Evolutionary conservation across 2,888 invertebrate species (phyloP).

Genomic region (Melanophora roralis): DNA sequence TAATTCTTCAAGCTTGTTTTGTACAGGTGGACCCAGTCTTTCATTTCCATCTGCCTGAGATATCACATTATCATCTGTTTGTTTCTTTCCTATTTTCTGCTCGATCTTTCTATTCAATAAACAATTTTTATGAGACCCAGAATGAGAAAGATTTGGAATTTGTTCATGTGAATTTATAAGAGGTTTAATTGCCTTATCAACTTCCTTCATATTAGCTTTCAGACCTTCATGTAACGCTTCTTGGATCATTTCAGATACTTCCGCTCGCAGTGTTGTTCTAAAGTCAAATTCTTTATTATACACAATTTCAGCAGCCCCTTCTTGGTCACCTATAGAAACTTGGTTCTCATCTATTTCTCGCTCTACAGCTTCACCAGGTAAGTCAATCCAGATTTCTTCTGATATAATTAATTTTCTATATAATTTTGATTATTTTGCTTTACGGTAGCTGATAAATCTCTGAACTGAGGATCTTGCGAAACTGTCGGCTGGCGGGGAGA

Average conservation of each 20-base stretch:
- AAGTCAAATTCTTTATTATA: too few relatives aligned
- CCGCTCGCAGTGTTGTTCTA: too few relatives aligned
- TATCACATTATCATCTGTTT: too few relatives aligned
- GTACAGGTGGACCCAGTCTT: not conserved
- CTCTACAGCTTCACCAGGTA: too few relatives aligned
- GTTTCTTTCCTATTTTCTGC: not conserved
- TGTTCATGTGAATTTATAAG: not conserved
- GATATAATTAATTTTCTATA: too few relatives aligned
- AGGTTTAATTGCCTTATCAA: not conserved
- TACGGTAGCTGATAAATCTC: not conserved
- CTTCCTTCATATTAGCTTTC: not conserved
- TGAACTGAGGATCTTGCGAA: not conserved
- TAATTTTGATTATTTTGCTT: not conserved
- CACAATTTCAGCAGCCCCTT: too few relatives aligned
- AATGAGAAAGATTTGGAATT: not conserved
- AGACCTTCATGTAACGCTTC: not conserved
- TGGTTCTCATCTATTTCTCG: too few relatives aligned
- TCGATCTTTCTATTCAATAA: too few relatives aligned
- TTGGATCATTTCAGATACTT: too few relatives aligned
- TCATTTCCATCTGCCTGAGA: not conserved
- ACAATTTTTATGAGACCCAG: too few relatives aligned
- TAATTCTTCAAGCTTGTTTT: not conserved
- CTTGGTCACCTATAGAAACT: too few relatives aligned
- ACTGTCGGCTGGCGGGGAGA: not conserved
- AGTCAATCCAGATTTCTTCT: too few relatives aligned